A percentile compares a stretch with the other conserved stretches of the same genome.
phyloP scores from a whole-genome alignment of 2,797 vertebrate genomes.

The Salmo trutta region DNA sequence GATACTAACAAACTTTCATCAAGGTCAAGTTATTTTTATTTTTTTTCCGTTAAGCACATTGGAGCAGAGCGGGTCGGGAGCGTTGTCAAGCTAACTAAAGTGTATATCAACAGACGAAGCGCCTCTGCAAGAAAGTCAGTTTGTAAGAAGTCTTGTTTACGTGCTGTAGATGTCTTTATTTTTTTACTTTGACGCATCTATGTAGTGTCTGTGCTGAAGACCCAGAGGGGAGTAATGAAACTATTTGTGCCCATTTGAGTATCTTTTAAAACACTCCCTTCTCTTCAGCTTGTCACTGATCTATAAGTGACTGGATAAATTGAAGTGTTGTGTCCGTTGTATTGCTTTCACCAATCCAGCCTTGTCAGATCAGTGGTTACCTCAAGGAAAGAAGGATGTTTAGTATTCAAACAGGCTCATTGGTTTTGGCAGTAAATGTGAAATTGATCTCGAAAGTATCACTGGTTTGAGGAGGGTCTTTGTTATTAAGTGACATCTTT shows the following conservation, averaged over 20 bases:
- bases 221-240: not conserved
- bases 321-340: not conserved
- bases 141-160: slow-evolving; percentile 51
- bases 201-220: slow-evolving; percentile 47
- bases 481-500: slow-evolving; percentile 26
- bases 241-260: slow-evolving; percentile 12
- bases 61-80: slow-evolving; percentile 32
- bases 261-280: slow-evolving; percentile 13
- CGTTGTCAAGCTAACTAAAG: slow-evolving; percentile 29
- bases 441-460: not conserved
- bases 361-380: not conserved
- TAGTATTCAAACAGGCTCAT: not conserved
- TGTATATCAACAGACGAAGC: slow-evolving; percentile 34
- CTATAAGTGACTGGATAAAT: slow-evolving; percentile 2
- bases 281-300: not conserved
- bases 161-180: slow-evolving; percentile 55
- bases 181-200: slow-evolving; percentile 40
- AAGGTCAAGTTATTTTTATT: slow-evolving; percentile 29
- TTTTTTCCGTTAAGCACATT: slow-evolving; percentile 33
- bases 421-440: not conserved
- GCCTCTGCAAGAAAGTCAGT: slow-evolving; percentile 30
- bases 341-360: not conserved
- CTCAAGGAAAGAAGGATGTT: not conserved
- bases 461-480: slow-evolving; percentile 14
- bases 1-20: slow-evolving; percentile 59